These are phyloP conservation scores for Onychostoma macrolepis DNA, from an alignment of 2,113 vertebrate species.

Conservation along the genomic window DNA sequence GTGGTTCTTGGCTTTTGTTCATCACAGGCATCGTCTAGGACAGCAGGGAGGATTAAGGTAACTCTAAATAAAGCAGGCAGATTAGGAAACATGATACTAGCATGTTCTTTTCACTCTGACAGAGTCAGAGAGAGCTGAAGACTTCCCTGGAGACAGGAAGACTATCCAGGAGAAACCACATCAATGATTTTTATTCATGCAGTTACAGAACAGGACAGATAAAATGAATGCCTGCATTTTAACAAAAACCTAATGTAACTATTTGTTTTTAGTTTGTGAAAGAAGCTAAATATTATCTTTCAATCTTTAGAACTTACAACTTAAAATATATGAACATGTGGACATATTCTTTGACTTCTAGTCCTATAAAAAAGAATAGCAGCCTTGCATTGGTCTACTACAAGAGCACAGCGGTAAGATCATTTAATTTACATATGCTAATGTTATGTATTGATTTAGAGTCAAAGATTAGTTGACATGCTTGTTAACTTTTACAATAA, in stretches of 20 bases:
- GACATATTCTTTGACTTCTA: not conserved
- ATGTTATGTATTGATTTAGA: not conserved
- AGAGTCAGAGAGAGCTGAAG: conserved; percentile 19
- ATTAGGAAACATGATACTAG: conserved; percentile 68
- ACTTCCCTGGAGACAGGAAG: conserved; percentile 1
- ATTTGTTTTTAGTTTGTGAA: not conserved
- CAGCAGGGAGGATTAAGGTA: conserved; percentile 52
- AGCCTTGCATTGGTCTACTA: not conserved
- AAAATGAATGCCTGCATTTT: not conserved
- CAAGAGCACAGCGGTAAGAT: conserved; percentile 22
- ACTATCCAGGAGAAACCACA: not conserved
- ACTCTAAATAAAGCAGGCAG: conserved; percentile 57
- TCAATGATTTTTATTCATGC: not conserved
- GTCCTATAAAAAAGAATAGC: not conserved
- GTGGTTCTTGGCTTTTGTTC: conserved; percentile 8
- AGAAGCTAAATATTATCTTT: not conserved
- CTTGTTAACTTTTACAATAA: not conserved
- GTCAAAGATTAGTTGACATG: not conserved
- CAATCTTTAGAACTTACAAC: not conserved
- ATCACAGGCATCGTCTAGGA: conserved; percentile 15
- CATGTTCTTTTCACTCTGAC: conserved; percentile 51
- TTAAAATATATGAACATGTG: not conserved
- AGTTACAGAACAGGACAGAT: conserved; percentile 9
- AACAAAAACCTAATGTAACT: not conserved
- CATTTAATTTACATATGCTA: not conserved